Conservation (phyloP, 2,888 invertebrate species). For the Eurytoma californica region DNA sequence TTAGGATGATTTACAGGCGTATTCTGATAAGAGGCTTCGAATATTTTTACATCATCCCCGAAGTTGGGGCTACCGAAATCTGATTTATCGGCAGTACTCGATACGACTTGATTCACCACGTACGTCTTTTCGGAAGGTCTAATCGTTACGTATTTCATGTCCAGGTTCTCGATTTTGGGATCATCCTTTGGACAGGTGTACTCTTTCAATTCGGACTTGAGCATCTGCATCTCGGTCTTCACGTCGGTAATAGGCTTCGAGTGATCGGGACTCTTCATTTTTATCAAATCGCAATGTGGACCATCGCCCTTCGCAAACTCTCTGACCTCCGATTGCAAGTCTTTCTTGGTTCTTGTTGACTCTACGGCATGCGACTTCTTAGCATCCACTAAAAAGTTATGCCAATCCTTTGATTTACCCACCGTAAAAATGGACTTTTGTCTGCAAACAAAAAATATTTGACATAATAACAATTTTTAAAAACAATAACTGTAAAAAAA, state of each 20-base stretch:
- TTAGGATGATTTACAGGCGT: constrained; percentile 51
- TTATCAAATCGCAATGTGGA: neutral
- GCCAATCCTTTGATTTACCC: constrained; percentile 13
- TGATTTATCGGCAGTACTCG: constrained; percentile 19
- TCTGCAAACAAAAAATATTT: constrained; percentile 13
- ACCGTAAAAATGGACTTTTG: constrained; percentile 27
- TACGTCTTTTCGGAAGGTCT: constrained; percentile 27
- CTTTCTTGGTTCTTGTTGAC: neutral
- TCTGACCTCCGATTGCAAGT: neutral
- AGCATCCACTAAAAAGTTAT: neutral
- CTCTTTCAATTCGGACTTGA: constrained; percentile 24
- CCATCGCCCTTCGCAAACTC: constrained; percentile 42
- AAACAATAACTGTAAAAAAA: too few species aligned
- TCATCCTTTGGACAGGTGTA: neutral
- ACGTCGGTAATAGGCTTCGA: neutral
- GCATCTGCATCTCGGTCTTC: constrained; percentile 18
- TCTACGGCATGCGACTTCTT: neutral
- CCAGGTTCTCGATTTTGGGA: constrained; percentile 9
- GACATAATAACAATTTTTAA: neutral
- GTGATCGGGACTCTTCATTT: neutral
- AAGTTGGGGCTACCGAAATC: neutral
- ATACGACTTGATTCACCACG: constrained; percentile 9
- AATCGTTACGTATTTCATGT: constrained; percentile 35
- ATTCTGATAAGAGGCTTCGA: constrained; percentile 12
- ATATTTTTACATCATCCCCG: neutral